Conservation (phyloP, 2,888 invertebrate genomes). For the Caprella mutica region DNA sequence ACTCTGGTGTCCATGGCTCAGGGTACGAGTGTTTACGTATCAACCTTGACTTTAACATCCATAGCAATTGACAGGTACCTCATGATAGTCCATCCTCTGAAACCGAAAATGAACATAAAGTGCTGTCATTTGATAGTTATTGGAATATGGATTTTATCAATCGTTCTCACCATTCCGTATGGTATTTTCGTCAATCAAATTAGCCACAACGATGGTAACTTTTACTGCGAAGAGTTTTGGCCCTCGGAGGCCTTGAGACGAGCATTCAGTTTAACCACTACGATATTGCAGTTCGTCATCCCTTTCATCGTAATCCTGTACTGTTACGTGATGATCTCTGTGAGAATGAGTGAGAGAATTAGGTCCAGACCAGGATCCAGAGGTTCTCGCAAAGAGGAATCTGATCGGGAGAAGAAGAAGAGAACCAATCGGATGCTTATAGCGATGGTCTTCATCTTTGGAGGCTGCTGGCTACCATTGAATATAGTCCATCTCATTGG, state of each 20-base stretch:
- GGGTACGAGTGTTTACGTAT: conserved; percentile 93
- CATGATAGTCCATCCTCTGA: conserved; percentile 91
- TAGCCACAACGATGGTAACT: conserved; percentile 34
- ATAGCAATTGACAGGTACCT: conserved; percentile 96
- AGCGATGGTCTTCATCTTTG: conserved; percentile 91
- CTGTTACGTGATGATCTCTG: conserved; percentile 84
- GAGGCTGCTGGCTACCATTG: conserved; percentile 87
- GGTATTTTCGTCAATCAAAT: conserved; percentile 66
- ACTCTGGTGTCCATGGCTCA: conserved; percentile 87
- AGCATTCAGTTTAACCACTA: conserved; percentile 58
- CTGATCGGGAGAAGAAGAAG: conserved; percentile 76
- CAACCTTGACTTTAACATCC: conserved; percentile 88
- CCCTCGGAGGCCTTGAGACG: conserved; percentile 55
- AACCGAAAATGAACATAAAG: conserved; percentile 77
- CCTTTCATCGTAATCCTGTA: conserved; percentile 89
- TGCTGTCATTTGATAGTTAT: conserved; percentile 75
- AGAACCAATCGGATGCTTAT: conserved; percentile 94
- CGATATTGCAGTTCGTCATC: conserved; percentile 80
- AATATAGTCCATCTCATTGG: conserved; percentile 79
- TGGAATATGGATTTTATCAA: conserved; percentile 79
- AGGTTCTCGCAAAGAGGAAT: conserved; percentile 73
- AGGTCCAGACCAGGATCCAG: conserved; percentile 72
- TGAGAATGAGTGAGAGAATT: conserved; percentile 71
- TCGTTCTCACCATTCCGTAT: conserved; percentile 80
- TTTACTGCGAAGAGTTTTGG: conserved; percentile 81